phyloP scores from a whole-genome alignment of 2,113 vertebrate species.

The Pristiophorus japonicus region DNA sequence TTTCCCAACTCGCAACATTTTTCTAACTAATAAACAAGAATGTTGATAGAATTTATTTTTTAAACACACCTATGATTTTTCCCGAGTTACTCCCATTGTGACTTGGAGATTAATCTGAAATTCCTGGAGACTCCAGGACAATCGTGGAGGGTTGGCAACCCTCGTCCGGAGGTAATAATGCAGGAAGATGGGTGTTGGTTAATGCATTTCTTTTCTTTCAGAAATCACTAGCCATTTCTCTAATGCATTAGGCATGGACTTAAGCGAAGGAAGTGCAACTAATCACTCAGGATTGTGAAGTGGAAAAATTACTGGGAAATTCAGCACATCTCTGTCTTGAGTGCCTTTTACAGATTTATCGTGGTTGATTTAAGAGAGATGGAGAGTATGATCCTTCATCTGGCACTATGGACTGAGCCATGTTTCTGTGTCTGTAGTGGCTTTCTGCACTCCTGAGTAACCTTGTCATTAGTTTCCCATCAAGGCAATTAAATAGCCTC shows the following conservation, averaged over 20 bases:
- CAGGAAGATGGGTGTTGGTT: conserved; percentile 42
- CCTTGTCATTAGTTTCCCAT: conserved; percentile 18
- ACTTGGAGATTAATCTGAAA: not conserved
- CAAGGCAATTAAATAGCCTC: conserved; percentile 23
- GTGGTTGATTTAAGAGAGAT: conserved; percentile 21
- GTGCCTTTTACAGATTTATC: conserved; percentile 39
- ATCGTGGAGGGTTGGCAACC: not conserved
- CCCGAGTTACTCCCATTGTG: not conserved
- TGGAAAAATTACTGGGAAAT: conserved; percentile 45
- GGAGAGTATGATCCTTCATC: conserved; percentile 43
- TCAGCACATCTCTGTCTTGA: not conserved
- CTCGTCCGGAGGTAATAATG: conserved; percentile 40
- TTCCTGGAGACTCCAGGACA: not conserved
- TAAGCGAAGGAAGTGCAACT: conserved; percentile 44
- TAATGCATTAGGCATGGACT: conserved; percentile 37
- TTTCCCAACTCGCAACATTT: not conserved
- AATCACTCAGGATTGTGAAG: conserved; percentile 48
- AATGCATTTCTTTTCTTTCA: conserved; percentile 42
- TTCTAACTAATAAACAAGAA: not conserved
- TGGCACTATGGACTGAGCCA: conserved; percentile 40
- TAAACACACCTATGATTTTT: not conserved
- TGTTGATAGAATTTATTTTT: not conserved
- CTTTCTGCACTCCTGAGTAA: conserved; percentile 41
- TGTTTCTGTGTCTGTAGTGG: conserved; percentile 41
- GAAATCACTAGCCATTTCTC: conserved; percentile 41